These are phyloP conservation scores for Dasypolia templi DNA, from an alignment of 2,888 invertebrate species.

Conservation along the genomic window DNA sequence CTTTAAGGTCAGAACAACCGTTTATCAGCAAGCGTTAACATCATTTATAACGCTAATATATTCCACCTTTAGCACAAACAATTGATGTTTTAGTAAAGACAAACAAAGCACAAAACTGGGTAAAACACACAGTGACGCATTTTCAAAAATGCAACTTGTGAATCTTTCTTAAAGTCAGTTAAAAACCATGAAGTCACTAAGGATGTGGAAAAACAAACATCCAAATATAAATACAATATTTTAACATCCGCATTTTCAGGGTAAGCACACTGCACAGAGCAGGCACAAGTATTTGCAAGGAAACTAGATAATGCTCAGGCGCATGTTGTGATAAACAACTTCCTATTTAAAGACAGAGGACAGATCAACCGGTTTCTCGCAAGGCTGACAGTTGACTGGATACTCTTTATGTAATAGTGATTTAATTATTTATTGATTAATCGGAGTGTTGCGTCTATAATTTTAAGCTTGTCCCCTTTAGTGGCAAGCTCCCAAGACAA, in stretches of 20 bases:
- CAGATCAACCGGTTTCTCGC: constrained; percentile 57
- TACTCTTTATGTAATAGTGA: constrained; percentile 36
- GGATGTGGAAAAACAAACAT: constrained; percentile 10
- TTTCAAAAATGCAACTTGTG: neutral
- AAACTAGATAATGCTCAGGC: constrained; percentile 55
- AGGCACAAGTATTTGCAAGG: constrained; percentile 55
- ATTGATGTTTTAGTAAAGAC: constrained; percentile 4
- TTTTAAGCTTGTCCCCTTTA: neutral
- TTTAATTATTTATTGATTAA: constrained; percentile 30
- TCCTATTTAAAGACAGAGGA: constrained; percentile 65
- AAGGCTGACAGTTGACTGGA: constrained; percentile 54
- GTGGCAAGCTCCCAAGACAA: neutral
- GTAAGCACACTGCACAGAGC: constrained; percentile 18
- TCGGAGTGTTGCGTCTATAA: neutral
- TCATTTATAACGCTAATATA: constrained; percentile 25
- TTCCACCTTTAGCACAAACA: constrained; percentile 10
- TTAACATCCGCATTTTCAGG: constrained; percentile 1
- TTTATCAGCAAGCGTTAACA: constrained; percentile 34
- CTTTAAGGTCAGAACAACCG: constrained; percentile 16
- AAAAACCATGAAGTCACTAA: neutral
- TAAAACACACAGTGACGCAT: neutral
- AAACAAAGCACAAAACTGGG: neutral
- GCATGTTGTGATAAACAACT: constrained; percentile 61
- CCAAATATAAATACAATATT: constrained; percentile 31
- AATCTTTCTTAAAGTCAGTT: neutral